These are phyloP conservation scores for Acrocephalus scirpaceus DNA, from an alignment of 2,797 vertebrate species.

Conservation along the genomic window DNA sequence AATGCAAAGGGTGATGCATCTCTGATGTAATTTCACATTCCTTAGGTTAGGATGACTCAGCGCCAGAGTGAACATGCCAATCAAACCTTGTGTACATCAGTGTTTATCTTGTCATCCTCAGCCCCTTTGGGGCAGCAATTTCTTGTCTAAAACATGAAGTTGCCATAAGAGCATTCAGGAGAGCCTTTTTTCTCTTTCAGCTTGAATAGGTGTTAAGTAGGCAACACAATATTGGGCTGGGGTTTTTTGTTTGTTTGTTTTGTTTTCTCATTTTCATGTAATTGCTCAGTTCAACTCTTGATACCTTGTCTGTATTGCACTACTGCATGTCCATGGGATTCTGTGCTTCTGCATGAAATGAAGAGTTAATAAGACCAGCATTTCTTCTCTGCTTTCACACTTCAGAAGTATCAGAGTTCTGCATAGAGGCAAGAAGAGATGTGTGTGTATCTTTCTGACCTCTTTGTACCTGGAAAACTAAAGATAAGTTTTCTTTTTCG, in stretches of 20 bases:
- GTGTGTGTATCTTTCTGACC: background rate
- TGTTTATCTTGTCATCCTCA: background rate
- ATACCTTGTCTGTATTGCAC: accelerated
- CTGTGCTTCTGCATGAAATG: background rate
- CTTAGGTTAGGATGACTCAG: background rate
- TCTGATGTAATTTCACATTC: background rate
- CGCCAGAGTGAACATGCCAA: background rate
- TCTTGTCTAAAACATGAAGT: background rate
- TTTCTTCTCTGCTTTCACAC: background rate
- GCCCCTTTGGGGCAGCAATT: background rate
- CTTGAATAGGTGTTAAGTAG: background rate
- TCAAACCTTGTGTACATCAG: background rate
- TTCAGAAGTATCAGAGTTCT: background rate
- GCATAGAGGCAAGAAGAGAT: background rate
- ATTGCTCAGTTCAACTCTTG: background rate
- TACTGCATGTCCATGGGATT: background rate
- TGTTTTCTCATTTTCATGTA: background rate
- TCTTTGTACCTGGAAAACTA: background rate
- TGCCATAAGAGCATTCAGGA: background rate
- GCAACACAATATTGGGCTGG: background rate
- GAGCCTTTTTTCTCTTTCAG: background rate
- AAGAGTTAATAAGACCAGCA: background rate
- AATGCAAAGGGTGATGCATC: background rate
- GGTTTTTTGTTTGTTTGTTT: background rate
- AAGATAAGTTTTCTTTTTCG: background rate